Base-by-base conservation (phyloP, 2,797 vertebrate species). In the Holocentrus rufus region DNA sequence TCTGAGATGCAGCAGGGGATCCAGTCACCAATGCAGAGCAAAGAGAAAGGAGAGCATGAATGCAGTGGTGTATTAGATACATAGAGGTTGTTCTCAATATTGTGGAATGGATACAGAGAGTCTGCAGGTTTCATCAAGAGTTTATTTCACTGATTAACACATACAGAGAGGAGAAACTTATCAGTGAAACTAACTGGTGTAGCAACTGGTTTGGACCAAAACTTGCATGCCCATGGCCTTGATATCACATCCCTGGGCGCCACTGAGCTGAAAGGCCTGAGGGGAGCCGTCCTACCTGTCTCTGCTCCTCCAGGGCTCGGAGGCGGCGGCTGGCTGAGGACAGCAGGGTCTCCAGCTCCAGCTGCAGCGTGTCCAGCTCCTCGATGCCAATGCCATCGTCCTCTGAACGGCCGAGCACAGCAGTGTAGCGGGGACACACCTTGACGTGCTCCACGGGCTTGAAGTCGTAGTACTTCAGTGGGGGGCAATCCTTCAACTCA, bases 321-420 rank as follows among this genome's bases (percentile, higher is more conserved):
- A 99, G 96, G 46, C 98, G 95, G 53, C 97, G 95, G 83, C 94
- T 99, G 59, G 97, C 98, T 0, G 98, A 97, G 30, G 97, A 98
- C 55, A 99, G 91, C 27, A 99, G 94, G 0, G 97, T 99, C 91
- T 99, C 98, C 82, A 99, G 93, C 87, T 99, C 98, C 88, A 99
- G 93, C 90, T 99, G 98, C 82, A 99, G 91, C 0, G 98, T 99
- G 88, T 99, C 98, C 80, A 99, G 91, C 91, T 99, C 98, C 87
- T 98, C 98, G 2, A 98, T 98, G 57, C 98, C 98, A 46, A 99
- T 98, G 62, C 98, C 98, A 83, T 99, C 98, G 18, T 99, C 98
- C 84, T 98, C 97, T 0, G 97, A 98, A 66, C 97, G 96, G 77
- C 96, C 95, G 57, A 99, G 92, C 74, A 99, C 97, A 0, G 98